Conservation (phyloP, 2,113 vertebrate species). For the Ginglymostoma cirratum region DNA sequence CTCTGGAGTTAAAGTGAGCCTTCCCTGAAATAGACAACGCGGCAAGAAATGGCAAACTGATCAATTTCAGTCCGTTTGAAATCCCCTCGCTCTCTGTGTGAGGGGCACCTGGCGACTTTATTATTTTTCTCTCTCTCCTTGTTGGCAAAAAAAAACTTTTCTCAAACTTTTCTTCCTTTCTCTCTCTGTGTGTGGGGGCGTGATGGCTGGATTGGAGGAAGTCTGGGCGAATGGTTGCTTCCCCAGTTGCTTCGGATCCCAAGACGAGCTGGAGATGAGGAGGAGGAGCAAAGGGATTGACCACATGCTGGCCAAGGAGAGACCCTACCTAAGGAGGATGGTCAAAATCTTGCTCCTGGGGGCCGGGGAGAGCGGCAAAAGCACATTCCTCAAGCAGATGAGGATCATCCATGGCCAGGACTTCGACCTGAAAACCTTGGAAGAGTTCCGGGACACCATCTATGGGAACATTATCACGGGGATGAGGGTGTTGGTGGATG, state of each 20-base stretch:
- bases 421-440: constrained; percentile 81
- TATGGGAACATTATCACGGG: constrained; percentile 85
- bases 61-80: not conserved
- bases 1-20: not conserved
- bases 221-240: not conserved
- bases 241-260: not conserved
- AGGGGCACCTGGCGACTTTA: not conserved
- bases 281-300: constrained; percentile 83
- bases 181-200: not conserved
- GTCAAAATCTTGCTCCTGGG: constrained; percentile 85
- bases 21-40: not conserved
- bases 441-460: constrained; percentile 86
- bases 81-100: not conserved
- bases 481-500: not conserved
- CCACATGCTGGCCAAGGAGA: constrained; percentile 80
- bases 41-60: not conserved
- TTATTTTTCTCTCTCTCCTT: not conserved
- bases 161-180: not conserved
- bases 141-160: no score
- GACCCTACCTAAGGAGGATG: constrained; percentile 72
- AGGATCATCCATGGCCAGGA: constrained; percentile 87
- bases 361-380: constrained; percentile 88
- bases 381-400: constrained; percentile 92
- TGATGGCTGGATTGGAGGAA: not conserved
- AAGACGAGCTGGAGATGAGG: constrained; percentile 69